A percentile compares a stretch with the other conserved stretches of the same genome.
Conservation (phyloP, 2,888 invertebrate species). For the Mesochorus sp. region DNA sequence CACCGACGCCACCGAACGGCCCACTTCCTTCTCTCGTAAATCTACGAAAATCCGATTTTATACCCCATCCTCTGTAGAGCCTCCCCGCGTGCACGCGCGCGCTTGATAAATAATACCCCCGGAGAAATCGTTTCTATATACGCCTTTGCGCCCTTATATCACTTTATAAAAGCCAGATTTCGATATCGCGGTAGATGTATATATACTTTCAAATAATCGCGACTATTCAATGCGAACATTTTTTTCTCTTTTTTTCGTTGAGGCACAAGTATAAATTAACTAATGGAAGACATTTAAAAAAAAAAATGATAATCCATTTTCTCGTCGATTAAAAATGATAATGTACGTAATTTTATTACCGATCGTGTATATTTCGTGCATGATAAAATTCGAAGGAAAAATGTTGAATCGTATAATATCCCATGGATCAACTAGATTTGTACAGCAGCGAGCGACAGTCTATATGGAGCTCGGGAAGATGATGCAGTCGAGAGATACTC, state of each 20-base stretch:
- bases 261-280: too few relatives aligned
- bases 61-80: constrained; percentile 7
- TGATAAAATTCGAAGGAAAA: too few relatives aligned
- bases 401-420: too few relatives aligned
- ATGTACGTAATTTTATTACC: too few relatives aligned
- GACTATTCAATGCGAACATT: neutral
- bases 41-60: constrained; percentile 61
- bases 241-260: neutral
- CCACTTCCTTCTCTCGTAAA: constrained; percentile 62
- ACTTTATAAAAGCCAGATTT: constrained; percentile 33
- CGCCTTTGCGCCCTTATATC: constrained; percentile 44
- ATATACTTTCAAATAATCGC: neutral
- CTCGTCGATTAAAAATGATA: too few relatives aligned
- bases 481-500: constrained; percentile 23
- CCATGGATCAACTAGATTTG: neutral
- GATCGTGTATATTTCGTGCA: too few relatives aligned
- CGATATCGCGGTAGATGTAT: constrained; percentile 14
- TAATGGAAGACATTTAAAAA: too few relatives aligned
- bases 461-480: neutral
- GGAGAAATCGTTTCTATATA: constrained; percentile 54
- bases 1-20: constrained; percentile 57
- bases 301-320: too few relatives aligned
- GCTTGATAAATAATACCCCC: constrained; percentile 56
- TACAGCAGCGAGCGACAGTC: too few relatives aligned
- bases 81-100: neutral